Base-by-base conservation (phyloP, 2,113 vertebrate genomes). In the Passerina amoena region DNA sequence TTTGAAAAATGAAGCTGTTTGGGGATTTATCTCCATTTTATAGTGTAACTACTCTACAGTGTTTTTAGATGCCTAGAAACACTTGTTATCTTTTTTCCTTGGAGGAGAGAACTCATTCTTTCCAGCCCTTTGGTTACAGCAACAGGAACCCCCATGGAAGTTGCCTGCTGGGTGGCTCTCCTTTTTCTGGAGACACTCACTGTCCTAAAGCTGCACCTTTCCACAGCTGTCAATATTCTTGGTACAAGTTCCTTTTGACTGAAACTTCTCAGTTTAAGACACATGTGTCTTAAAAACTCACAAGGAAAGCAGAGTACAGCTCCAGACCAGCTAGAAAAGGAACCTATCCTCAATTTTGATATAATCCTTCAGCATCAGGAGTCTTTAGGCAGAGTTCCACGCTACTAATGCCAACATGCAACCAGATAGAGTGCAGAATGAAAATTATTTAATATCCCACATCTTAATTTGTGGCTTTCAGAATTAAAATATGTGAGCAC, bases 101-200 rank as follows among this genome's bases (percentile, higher is more conserved):
- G 9, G 16, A 42, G 23, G 14, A 59, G 3, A 17, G 45, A 64
- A 66, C 12, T 54, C 30, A 45, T 25, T 11, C 72, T 71, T 33
- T 2, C 21, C 69, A 75, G 5, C 15, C 35, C 24, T 1, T 0
- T 19, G 56, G 8, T 11, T 35, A 2, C 9, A 54, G 27, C 44
- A 53, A 13, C 6, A 90, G 31, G 38, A 60, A 5, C 1, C 2
- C 3, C 30, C 20, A 1, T 4, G 10, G 19, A 47, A 10, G 3
- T 18, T 88, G 17, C 61, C 21, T 25, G 5, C 21, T 76, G 25
- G 4, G 4, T 79, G 11, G 3, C 2, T 42, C 18, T 66, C 8
- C 11, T 59, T 90, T 69, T 60, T 63, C 45, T 82, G 38, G 56
- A 76, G 22, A 57, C 5, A 4, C 9, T 80, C 42, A 30, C 14